These are phyloP conservation scores for Mallotus villosus DNA, from an alignment of 2,797 vertebrate species.

Conservation along the genomic window DNA sequence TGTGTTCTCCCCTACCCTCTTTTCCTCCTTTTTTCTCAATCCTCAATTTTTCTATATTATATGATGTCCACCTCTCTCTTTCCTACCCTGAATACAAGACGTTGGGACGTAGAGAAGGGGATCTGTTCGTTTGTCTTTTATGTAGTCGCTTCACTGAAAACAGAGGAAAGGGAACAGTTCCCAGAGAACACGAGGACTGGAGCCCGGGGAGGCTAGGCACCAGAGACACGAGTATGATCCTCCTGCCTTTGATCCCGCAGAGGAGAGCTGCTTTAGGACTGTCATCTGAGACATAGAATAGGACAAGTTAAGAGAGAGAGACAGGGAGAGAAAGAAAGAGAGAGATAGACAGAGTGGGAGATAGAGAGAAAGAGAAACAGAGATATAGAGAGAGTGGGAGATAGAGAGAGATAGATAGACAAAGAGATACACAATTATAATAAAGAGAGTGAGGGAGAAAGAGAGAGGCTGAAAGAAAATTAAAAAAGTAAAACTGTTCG, in stretches of 20 bases:
- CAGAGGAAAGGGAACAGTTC: constrained; percentile 56
- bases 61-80: constrained; percentile 12
- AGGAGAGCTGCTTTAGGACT: constrained; percentile 19
- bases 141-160: constrained; percentile 60
- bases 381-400: background rate
- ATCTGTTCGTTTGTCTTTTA: constrained; percentile 64
- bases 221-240: background rate
- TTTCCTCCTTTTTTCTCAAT: constrained; percentile 34
- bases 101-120: constrained; percentile 23
- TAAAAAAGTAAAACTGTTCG: background rate
- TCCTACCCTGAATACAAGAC: constrained; percentile 29
- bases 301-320: background rate
- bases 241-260: constrained; percentile 41
- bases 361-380: background rate
- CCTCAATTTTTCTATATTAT: constrained; percentile 44
- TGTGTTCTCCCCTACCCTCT: constrained; percentile 7
- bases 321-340: background rate
- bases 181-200: constrained; percentile 53
- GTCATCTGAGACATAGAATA: background rate
- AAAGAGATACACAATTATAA: too few species aligned
- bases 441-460: constrained; percentile 9
- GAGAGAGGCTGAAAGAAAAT: constrained; percentile 7
- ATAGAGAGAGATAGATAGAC: background rate
- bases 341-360: background rate
- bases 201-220: constrained; percentile 20